phyloP scores from a whole-genome alignment of 2,113 vertebrate species.

The Rhinoptilus africanus region DNA sequence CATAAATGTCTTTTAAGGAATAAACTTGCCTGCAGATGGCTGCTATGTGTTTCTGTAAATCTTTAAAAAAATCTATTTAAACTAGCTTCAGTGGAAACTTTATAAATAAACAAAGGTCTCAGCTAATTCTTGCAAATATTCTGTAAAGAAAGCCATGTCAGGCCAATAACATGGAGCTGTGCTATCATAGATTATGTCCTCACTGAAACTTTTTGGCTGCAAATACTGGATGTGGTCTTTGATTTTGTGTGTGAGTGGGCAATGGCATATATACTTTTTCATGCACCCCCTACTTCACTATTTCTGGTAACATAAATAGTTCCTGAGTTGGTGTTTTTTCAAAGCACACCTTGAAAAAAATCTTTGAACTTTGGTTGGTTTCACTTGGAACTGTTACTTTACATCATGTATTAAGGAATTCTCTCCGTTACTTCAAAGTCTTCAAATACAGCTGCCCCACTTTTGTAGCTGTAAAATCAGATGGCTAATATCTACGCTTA shows the following conservation, averaged over 20 bases:
- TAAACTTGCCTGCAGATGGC: constrained; percentile 40
- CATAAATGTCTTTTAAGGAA: constrained; percentile 32
- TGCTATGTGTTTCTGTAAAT: constrained; percentile 11
- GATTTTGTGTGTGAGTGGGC: background rate
- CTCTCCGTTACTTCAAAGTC: constrained; percentile 12
- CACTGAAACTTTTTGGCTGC: background rate
- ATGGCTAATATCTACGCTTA: background rate
- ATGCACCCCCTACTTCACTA: background rate
- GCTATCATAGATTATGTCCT: background rate
- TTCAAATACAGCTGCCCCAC: background rate
- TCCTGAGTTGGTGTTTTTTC: background rate
- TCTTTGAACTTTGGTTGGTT: constrained; percentile 28
- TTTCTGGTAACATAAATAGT: constrained; percentile 14
- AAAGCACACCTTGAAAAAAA: background rate
- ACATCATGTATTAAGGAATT: constrained; percentile 8
- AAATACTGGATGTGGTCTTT: background rate
- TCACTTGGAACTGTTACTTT: constrained; percentile 19
- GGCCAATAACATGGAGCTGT: background rate
- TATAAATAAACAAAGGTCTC: constrained; percentile 40
- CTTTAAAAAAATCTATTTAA: constrained; percentile 24
- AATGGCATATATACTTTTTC: background rate
- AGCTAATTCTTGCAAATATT: constrained; percentile 4
- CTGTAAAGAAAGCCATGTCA: background rate
- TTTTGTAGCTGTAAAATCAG: background rate
- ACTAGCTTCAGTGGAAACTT: constrained; percentile 19